Base-by-base conservation (phyloP, 37 sponge, comb jelly and placozoan genomes). In the Oscarella lobularis region DNA sequence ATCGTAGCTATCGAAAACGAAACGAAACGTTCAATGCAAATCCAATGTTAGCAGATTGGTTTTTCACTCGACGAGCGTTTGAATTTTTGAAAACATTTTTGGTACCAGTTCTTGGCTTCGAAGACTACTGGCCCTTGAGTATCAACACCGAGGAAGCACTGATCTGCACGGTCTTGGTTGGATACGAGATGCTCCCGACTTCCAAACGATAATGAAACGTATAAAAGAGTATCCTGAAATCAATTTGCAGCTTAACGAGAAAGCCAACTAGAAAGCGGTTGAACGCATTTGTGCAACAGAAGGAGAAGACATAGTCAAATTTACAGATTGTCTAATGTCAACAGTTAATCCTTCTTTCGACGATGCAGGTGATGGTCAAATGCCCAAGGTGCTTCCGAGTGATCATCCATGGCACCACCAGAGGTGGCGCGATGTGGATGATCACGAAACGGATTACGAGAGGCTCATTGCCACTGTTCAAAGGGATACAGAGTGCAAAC, bases 71-170 rank as follows among this genome's bases (percentile, higher is more conserved):
- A 14, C 38, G 83, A 1, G 71, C 79, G 1, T 0, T 66, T 27
- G 73, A 85, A 67, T 85, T 85, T 33, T 32, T 85, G 0, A 69
- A 85, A 3, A 74, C 35, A 2, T 82, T 86, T 72, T 86, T 79
- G 20, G 34, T 41, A 38, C 76, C 66, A 3, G 74, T 82, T 0
- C 82, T 86, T 35, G 73, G 76, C 9, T 82, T 79, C 2, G 73
- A 40, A 14, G 87, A 86, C 79, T 86, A 78, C 76, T 86, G 87
- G 79, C 20, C 0, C 82, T 86, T 78, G 83, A 82, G 60, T 86
- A 75, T 75, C 87, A 82, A 36, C 83, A 86, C 39, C 41, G 73
- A 27, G 80, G 85, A 27, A 84, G 85, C 70, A 80, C 85, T 74
- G 73, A 79, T n/a, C 73, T 84, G 1, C 87, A 85, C 69, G 86